A percentile compares a stretch with the other conserved stretches of the same genome.
Conservation (phyloP, 1,140 invertebrate genomes). For the Archivesica marissinica region DNA sequence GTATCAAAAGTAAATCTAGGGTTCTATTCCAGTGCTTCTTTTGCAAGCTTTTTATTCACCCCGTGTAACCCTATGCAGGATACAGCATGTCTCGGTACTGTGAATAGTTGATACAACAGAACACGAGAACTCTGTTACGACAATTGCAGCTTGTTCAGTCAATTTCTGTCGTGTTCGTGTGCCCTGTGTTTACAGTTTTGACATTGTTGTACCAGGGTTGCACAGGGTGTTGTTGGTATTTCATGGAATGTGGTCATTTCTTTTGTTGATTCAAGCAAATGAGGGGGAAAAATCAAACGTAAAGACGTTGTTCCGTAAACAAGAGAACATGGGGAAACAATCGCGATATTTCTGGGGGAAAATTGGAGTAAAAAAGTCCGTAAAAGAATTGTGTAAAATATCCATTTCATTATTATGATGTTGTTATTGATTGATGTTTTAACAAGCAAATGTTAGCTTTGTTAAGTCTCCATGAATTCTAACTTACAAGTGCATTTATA, state of each 20-base stretch:
- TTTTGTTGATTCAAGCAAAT: background rate
- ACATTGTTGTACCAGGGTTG: no score
- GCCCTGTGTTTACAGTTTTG: no score
- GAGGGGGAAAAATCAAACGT: background rate
- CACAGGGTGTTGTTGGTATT: background rate
- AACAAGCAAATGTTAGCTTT: slow-evolving; percentile 35
- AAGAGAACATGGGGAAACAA: background rate
- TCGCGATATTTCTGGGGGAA: background rate
- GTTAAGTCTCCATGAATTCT: slow-evolving; percentile 34
- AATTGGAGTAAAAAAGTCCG: background rate
- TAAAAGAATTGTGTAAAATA: background rate
- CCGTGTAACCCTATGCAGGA: no score
- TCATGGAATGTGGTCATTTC: background rate
- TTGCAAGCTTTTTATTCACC: no score
- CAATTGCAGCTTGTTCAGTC: no score
- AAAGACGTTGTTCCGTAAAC: background rate
- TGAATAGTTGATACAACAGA: no score
- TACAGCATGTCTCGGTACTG: no score
- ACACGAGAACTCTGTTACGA: no score
- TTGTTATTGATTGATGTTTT: slow-evolving; percentile 19
- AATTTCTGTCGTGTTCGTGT: no score
- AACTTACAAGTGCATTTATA: slow-evolving; percentile 46
- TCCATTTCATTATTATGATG: slow-evolving; percentile 7
- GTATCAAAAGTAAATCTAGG: background rate
- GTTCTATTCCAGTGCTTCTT: no score